Evolutionary conservation across 1,140 invertebrate genomes (phyloP).

Genomic region (Cardiocondyla obscurior): DNA sequence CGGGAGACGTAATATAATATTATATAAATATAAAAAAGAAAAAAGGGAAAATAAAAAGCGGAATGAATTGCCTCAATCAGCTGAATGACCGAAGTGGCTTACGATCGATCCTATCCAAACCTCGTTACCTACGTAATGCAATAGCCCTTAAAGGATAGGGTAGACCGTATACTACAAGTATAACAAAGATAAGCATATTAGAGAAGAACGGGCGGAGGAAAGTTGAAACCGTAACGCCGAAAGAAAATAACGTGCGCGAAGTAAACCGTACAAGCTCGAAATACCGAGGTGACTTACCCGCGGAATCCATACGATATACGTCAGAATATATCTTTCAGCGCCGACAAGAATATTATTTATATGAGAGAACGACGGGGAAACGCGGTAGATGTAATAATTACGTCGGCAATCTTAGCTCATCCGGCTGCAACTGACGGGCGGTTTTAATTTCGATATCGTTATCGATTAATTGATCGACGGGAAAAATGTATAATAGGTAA

Average conservation of each 20-base stretch:
- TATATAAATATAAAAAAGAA: too few species aligned
- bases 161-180: slow-evolving; percentile 24
- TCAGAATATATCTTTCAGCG: background rate
- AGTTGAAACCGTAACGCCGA: slow-evolving; percentile 28
- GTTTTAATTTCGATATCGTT: slow-evolving; percentile 40
- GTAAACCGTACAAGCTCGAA: slow-evolving; percentile 6
- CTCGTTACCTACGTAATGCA: slow-evolving; percentile 58
- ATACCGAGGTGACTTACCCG: background rate
- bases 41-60: too few species aligned
- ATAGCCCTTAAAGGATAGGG: slow-evolving; percentile 40
- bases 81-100: slow-evolving; percentile 9
- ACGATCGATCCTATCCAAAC: slow-evolving; percentile 53
- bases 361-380: background rate
- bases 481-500: slow-evolving; percentile 50
- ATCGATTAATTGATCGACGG: slow-evolving; percentile 27
- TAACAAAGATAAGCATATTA: slow-evolving; percentile 50
- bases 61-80: background rate
- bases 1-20: background rate
- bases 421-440: background rate
- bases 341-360: background rate
- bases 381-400: slow-evolving; percentile 6
- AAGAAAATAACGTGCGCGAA: slow-evolving; percentile 28
- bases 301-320: background rate
- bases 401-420: background rate
- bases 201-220: background rate